Evolutionary conservation across 2,888 invertebrate genomes (phyloP).

Genomic region (Thecophora atra): DNA sequence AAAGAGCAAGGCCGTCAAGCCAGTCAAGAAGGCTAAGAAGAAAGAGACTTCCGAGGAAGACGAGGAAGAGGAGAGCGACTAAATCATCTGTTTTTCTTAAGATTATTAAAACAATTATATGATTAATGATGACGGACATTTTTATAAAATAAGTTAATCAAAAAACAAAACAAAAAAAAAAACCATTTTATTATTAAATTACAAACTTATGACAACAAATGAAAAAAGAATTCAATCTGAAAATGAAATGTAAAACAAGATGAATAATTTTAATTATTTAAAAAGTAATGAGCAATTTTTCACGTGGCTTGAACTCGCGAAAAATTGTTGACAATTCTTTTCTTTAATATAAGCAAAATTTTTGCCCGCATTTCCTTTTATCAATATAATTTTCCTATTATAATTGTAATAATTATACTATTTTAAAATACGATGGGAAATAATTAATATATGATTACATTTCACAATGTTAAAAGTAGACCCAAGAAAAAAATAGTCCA

Average conservation of each 20-base stretch:
- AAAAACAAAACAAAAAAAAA: too few relatives aligned
- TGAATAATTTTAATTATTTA: slow-evolving; percentile 4
- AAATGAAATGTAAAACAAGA: slow-evolving; percentile 37
- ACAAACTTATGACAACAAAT: slow-evolving; percentile 42
- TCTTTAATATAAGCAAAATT: background rate
- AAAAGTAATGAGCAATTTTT: background rate
- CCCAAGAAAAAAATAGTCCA: slow-evolving; percentile 12
- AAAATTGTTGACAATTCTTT: slow-evolving; percentile 3
- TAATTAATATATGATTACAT: too few relatives aligned
- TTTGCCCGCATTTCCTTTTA: slow-evolving; percentile 10
- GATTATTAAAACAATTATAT: slow-evolving; percentile 22
- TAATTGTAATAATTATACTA: too few relatives aligned
- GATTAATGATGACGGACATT: slow-evolving; percentile 24
- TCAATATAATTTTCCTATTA: background rate
- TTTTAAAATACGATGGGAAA: too few relatives aligned
- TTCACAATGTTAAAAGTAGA: too few relatives aligned
- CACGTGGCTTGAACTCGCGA: background rate
- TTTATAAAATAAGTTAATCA: slow-evolving; percentile 57
- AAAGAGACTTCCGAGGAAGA: slow-evolving; percentile 74
- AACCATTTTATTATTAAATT: slow-evolving; percentile 62
- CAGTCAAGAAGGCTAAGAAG: slow-evolving; percentile 70
- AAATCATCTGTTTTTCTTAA: slow-evolving; percentile 56
- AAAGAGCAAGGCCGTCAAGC: slow-evolving; percentile 68
- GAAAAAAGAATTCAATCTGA: slow-evolving; percentile 34
- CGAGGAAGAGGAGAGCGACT: slow-evolving; percentile 75